Conservation (phyloP, 2,888 invertebrate genomes). For the Latheticus oryzae region DNA sequence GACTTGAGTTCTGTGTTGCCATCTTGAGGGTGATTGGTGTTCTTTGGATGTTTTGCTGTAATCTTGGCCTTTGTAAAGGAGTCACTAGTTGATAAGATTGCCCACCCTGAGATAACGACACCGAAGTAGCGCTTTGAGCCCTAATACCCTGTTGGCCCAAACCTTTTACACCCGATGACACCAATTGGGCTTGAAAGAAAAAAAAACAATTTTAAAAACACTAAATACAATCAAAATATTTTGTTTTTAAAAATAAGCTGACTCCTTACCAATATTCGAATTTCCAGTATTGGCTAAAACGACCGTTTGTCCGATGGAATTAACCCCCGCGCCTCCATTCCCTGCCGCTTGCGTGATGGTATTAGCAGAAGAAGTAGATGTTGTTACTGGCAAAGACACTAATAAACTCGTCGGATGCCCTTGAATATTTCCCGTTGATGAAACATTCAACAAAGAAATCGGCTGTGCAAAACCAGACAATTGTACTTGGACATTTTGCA, state of each 20-base stretch:
- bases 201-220: constrained; percentile 17
- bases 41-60: constrained; percentile 61
- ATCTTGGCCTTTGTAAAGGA: constrained; percentile 60
- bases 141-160: constrained; percentile 60
- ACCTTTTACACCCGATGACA: constrained; percentile 75
- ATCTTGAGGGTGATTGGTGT: constrained; percentile 64
- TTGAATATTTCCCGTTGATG: constrained; percentile 72
- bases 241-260: constrained; percentile 1
- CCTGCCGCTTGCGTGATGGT: constrained; percentile 56
- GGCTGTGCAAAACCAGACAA: constrained; percentile 88
- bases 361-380: constrained; percentile 63
- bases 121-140: constrained; percentile 57
- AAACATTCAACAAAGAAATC: constrained; percentile 81
- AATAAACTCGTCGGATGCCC: constrained; percentile 62
- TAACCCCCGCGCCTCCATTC: constrained; percentile 42
- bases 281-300: constrained; percentile 60
- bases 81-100: constrained; percentile 62
- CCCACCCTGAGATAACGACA: constrained; percentile 58
- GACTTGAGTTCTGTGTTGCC: constrained; percentile 64
- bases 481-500: constrained; percentile 84
- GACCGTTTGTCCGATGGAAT: constrained; percentile 57
- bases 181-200: constrained; percentile 69
- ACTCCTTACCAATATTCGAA: constrained; percentile 59
- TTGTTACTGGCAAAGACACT: constrained; percentile 63
- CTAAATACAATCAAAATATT: neutral